A percentile compares a stretch with the other conserved stretches of the same genome.
These are phyloP conservation scores for Echeneis naucrates DNA, from an alignment of 2,797 vertebrate genomes.

Conservation along the genomic window DNA sequence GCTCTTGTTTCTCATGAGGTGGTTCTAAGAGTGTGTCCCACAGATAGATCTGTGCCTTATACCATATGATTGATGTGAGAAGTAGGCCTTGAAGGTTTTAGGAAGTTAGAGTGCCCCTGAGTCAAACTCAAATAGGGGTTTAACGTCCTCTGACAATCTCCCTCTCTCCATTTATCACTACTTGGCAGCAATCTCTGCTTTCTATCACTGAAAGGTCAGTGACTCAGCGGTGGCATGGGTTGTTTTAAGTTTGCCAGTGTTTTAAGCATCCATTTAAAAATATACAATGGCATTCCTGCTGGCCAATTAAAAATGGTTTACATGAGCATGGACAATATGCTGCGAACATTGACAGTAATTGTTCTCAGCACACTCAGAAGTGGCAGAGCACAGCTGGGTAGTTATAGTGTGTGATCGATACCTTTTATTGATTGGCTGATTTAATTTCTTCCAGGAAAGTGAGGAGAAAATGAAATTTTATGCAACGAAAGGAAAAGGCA, in stretches of 20 bases:
- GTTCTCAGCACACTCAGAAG: constrained; percentile 32
- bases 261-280: constrained; percentile 23
- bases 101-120: constrained; percentile 68
- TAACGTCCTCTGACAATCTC: constrained; percentile 65
- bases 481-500: constrained; percentile 11
- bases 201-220: constrained; percentile 67
- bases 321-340: constrained; percentile 12
- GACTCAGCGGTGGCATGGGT: constrained; percentile 35
- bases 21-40: constrained; percentile 22
- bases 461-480: constrained; percentile 32
- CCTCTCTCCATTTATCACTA: constrained; percentile 58
- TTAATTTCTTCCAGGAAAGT: constrained; percentile 51
- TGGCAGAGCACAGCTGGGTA: constrained; percentile 24
- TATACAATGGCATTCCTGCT: constrained; percentile 19
- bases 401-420: constrained; percentile 37
- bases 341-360: constrained; percentile 38
- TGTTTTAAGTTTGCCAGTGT: constrained; percentile 44
- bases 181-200: constrained; percentile 59
- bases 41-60: constrained; percentile 50
- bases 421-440: constrained; percentile 59
- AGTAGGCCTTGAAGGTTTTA: constrained; percentile 72
- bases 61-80: constrained; percentile 70
- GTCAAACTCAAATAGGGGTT: constrained; percentile 69
- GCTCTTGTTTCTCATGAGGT: constrained; percentile 37
- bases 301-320: constrained; percentile 38